A percentile compares a stretch with the other conserved stretches of the same genome.
Evolutionary conservation across 2,888 invertebrate species (phyloP).

Genomic region (Iphiclides podalirius): DNA sequence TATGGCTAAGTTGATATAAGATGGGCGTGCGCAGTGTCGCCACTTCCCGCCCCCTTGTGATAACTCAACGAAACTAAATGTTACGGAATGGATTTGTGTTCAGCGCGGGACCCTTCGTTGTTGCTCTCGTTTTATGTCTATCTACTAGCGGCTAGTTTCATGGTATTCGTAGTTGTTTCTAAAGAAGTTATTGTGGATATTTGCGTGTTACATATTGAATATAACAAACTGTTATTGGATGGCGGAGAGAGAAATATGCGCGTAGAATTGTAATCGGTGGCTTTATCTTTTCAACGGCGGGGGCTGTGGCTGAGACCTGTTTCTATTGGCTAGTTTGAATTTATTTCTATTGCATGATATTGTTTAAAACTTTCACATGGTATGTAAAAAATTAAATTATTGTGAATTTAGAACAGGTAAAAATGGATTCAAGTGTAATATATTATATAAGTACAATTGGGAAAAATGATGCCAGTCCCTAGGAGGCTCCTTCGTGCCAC

Average conservation of each 20-base stretch:
- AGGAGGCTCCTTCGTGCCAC: too few relatives aligned
- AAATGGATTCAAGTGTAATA: too few relatives aligned
- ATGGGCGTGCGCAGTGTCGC: background rate
- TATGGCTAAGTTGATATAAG: background rate
- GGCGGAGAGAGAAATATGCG: background rate
- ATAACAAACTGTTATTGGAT: slow-evolving; percentile 2
- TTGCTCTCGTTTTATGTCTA: slow-evolving; percentile 20
- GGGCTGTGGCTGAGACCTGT: background rate
- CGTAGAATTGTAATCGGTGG: background rate
- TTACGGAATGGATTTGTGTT: background rate
- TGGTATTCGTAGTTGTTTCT: background rate
- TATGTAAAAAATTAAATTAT: too few relatives aligned
- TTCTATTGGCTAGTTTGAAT: too few relatives aligned
- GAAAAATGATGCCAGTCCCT: too few relatives aligned
- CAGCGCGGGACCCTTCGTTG: background rate
- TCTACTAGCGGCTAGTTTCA: background rate
- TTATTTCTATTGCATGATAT: too few relatives aligned
- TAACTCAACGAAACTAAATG: slow-evolving; percentile 37
- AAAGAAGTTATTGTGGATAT: background rate
- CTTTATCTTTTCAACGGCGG: slow-evolving; percentile 4
- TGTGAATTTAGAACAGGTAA: too few relatives aligned
- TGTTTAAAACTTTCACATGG: too few relatives aligned
- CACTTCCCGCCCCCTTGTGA: slow-evolving; percentile 30
- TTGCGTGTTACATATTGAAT: background rate
- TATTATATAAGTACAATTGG: too few relatives aligned